Percentiles rank a stretch among this genome's conserved stretches.
These are phyloP conservation scores for Triplophysa rosa DNA, from an alignment of 2,113 vertebrate species.

Conservation along the genomic window DNA sequence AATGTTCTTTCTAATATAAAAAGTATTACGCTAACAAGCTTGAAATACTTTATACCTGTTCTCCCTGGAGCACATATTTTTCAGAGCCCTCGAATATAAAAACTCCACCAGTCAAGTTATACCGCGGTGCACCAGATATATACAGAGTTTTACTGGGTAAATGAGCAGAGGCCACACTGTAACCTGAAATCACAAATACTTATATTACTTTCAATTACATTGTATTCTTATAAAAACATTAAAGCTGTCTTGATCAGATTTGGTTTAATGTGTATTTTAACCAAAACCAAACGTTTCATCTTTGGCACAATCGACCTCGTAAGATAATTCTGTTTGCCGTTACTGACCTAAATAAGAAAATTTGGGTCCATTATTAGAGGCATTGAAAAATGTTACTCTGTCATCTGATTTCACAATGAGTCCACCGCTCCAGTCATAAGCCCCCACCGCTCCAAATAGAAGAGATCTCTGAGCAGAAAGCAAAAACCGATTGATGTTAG, in stretches of 20 bases:
- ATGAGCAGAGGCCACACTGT: slow-evolving; percentile 63
- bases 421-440: slow-evolving; percentile 80
- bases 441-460: slow-evolving; percentile 77
- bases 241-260: too few species aligned
- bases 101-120: slow-evolving; percentile 70
- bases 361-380: slow-evolving; percentile 51
- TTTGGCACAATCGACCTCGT: too few species aligned
- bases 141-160: slow-evolving; percentile 45
- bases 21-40: background rate
- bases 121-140: slow-evolving; percentile 73
- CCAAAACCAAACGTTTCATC: too few species aligned
- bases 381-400: slow-evolving; percentile 63
- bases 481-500: background rate
- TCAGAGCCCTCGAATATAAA: slow-evolving; percentile 63
- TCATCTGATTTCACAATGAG: slow-evolving; percentile 61
- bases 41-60: slow-evolving; percentile 73
- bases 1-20: background rate
- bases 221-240: too few species aligned
- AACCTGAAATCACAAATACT: slow-evolving; percentile 65
- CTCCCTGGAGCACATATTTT: slow-evolving; percentile 64
- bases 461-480: slow-evolving; percentile 58
- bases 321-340: background rate
- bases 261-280: too few species aligned
- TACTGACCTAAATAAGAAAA: slow-evolving; percentile 64
- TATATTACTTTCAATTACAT: too few species aligned